Evolutionary conservation across 2,113 vertebrate species (phyloP), one percentile per base, ranked within the genome.

Genomic region (Todiramphus chloris): DNA sequence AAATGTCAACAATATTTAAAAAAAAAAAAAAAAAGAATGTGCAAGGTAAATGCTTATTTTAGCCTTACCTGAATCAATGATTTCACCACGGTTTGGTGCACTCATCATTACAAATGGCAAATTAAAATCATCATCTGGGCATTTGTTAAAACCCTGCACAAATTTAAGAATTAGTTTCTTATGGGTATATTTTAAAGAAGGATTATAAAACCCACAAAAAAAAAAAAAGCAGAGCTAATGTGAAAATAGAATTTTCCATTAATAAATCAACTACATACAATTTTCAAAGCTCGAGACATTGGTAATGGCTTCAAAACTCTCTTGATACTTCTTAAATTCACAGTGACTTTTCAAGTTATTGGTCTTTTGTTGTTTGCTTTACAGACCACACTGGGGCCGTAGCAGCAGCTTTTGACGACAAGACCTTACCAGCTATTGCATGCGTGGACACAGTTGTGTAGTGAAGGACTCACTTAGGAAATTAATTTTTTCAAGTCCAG

Each of bases 131-230:
- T 97, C 97, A 95, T 96, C 95, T 66, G 62, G 64, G 87, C 87
- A 87, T 62, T 94, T 98, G 96, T 60, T 97, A 96, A 97, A 97
- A 96, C 33, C 94, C 98, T 98, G 94, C 50, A 96, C 25, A 87
- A 58, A 91, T 93, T 68, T 31, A 60, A 90, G 90, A 67, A 81
- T 37, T 13, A 60, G 6, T 60, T 84, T 77, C 23, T 80, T 88
- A 70, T 4, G 7, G 30, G 19, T 30, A 31, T 11, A 39, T 59
- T 85, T 74, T 59, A 77, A 76, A 51, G 7, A 30, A 81, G 10
- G 10, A 75, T 55, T 88, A n/a, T 6, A 87, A 87, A 80, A 63
- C 27, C 11, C 21, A 55, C 24, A 10, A 28, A 16, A 18, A 37
- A 39, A 41, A 43, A 24, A 64, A 24, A 24, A 25, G 33, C 20